Conservation (phyloP, 64 coral and sea anemone genomes). For the Porites lutea region DNA sequence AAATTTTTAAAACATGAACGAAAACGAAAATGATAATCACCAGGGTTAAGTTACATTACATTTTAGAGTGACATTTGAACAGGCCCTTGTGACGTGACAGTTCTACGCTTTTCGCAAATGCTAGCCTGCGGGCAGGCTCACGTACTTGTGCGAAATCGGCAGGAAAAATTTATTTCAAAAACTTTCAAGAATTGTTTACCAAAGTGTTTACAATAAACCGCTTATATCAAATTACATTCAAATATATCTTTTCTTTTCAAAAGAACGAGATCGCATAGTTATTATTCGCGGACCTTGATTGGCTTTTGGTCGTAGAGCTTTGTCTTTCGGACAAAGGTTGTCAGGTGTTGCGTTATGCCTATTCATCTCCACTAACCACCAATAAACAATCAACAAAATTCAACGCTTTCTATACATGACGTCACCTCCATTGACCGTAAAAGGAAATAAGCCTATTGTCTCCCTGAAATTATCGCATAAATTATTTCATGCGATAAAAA, state of each 20-base stretch:
- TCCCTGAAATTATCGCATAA: background rate
- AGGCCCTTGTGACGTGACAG: no score
- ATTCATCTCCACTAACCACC: background rate
- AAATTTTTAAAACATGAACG: no score
- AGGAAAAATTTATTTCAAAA: no score
- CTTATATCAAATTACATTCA: no score
- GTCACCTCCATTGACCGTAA: background rate
- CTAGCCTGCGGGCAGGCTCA: no score
- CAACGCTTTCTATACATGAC: background rate
- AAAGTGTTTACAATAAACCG: background rate
- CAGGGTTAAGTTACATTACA: no score
- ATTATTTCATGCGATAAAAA: conserved; percentile 7
- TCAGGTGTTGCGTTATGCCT: conserved; percentile 16
- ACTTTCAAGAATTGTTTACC: background rate
- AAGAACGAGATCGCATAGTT: background rate
- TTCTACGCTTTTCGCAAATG: no score
- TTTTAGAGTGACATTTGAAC: no score
- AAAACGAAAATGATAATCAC: no score
- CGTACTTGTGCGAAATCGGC: no score
- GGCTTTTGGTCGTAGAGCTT: background rate
- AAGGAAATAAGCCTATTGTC: background rate
- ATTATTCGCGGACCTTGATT: background rate
- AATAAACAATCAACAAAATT: background rate
- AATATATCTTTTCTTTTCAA: conserved; percentile 11
- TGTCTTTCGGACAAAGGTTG: background rate